Conservation (phyloP, 2,113 vertebrate species). For the Pristiophorus japonicus region DNA sequence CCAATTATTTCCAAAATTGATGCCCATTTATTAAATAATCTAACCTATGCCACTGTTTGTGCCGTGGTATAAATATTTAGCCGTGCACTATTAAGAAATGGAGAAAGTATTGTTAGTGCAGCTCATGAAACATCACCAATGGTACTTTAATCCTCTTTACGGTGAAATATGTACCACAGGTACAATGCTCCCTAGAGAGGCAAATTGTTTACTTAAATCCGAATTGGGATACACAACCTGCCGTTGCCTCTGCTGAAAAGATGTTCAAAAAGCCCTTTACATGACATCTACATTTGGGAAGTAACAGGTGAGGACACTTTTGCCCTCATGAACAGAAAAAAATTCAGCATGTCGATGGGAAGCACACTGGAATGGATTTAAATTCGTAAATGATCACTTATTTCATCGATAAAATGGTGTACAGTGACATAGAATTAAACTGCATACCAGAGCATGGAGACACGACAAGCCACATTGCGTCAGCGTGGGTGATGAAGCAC, state of each 20-base stretch:
- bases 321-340: not conserved
- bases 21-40: constrained; percentile 2
- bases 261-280: not conserved
- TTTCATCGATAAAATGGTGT: not conserved
- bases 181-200: not conserved
- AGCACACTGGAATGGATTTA: not conserved
- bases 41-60: not conserved
- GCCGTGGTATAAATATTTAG: not conserved
- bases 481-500: not conserved
- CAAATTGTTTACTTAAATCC: not conserved
- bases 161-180: not conserved
- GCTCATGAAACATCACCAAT: not conserved
- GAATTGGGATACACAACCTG: not conserved
- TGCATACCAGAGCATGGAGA: not conserved
- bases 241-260: not conserved
- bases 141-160: not conserved
- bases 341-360: not conserved
- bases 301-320: not conserved
- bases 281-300: not conserved
- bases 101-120: not conserved
- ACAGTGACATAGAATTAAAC: not conserved
- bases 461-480: not conserved
- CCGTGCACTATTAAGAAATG: not conserved
- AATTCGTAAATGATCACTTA: not conserved
- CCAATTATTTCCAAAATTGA: not conserved